Evolutionary conservation across 2,113 vertebrate species (phyloP).

Genomic region (Poicephalus gulielmi): DNA sequence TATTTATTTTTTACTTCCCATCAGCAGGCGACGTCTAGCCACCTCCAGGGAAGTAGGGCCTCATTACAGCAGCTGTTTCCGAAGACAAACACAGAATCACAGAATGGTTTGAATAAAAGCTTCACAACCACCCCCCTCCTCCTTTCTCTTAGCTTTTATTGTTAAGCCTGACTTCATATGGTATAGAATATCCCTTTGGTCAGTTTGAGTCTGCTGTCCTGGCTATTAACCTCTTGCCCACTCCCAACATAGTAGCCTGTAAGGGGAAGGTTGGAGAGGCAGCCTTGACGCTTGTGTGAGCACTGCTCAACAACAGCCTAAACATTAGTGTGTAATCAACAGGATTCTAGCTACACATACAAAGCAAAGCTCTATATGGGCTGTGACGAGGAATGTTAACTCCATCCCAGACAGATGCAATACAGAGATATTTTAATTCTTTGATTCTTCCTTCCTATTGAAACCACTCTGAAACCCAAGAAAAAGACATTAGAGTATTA

Average conservation of each 20-base stretch:
- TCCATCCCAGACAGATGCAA: not conserved
- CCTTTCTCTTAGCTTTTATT: not conserved
- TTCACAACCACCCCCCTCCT: fast-evolving
- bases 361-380: not conserved
- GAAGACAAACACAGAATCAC: not conserved
- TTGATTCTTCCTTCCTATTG: not conserved
- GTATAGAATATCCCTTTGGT: not conserved
- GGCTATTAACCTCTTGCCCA: not conserved
- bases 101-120: not conserved
- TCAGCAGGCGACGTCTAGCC: not conserved
- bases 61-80: not conserved
- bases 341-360: not conserved
- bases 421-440: not conserved
- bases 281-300: not conserved
- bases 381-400: not conserved
- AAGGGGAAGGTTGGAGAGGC: not conserved
- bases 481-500: not conserved
- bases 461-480: not conserved
- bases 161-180: too few relatives aligned
- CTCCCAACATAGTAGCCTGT: not conserved
- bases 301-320: not conserved
- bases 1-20: not conserved
- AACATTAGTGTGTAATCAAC: not conserved
- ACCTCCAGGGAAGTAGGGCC: not conserved
- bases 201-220: not conserved